phyloP scores from a whole-genome alignment of 2,113 vertebrate genomes.

The Prochilodus magdalenae region DNA sequence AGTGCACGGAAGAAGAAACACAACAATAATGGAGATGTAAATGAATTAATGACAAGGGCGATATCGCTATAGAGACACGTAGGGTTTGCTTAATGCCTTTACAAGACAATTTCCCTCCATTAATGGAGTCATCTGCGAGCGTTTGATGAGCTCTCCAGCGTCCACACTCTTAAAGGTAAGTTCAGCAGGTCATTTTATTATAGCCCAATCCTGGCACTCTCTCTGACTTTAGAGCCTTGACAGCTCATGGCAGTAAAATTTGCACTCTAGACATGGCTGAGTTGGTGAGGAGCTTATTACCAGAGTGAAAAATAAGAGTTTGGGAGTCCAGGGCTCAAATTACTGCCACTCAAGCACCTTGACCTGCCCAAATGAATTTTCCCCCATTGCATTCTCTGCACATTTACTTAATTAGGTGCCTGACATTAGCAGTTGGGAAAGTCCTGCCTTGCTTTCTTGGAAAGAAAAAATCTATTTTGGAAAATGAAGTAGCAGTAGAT shows the following conservation, averaged over 20 bases:
- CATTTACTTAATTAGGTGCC: constrained; percentile 53
- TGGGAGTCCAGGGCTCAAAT: constrained; percentile 66
- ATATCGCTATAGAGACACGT: constrained; percentile 67
- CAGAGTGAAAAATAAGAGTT: constrained; percentile 66
- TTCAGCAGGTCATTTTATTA: constrained; percentile 75
- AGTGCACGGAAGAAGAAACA: constrained; percentile 45
- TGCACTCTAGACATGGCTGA: constrained; percentile 55
- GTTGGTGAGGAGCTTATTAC: constrained; percentile 67
- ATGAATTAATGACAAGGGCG: constrained; percentile 65
- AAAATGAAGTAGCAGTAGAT: constrained; percentile 28
- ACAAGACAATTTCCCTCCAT: constrained; percentile 72
- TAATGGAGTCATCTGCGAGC: constrained; percentile 66
- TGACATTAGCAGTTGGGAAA: constrained; percentile 41
- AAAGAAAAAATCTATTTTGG: constrained; percentile 24
- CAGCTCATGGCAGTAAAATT: constrained; percentile 69
- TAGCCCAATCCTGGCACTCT: constrained; percentile 65
- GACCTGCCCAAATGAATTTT: constrained; percentile 62
- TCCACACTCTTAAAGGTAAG: constrained; percentile 71
- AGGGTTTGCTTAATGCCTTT: constrained; percentile 71
- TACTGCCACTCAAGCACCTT: constrained; percentile 61
- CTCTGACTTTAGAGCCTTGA: constrained; percentile 73
- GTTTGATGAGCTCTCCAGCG: constrained; percentile 69
- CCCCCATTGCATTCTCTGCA: constrained; percentile 44
- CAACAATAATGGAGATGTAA: constrained; percentile 68
- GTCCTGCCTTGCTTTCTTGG: not conserved